These are phyloP conservation scores for Cephonodes hylas DNA, from an alignment of 2,888 invertebrate genomes.

Conservation along the genomic window DNA sequence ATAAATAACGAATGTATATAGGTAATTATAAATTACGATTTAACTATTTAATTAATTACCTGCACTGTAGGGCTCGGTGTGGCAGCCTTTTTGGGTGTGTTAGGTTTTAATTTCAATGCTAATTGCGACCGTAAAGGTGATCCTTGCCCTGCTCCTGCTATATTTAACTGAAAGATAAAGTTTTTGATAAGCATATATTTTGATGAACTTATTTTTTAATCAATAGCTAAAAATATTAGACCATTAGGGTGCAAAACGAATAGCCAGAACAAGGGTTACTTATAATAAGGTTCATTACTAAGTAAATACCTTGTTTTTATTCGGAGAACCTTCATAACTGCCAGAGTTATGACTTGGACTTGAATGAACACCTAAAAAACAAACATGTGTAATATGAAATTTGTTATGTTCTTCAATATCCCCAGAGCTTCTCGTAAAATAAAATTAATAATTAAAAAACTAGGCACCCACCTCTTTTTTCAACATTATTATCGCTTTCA, in stretches of 20 bases:
- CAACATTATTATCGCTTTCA: conserved; percentile 65
- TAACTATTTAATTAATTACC: conserved; percentile 39
- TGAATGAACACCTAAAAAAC: conserved; percentile 57
- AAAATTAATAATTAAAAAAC: not conserved
- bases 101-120: conserved; percentile 84
- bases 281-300: no score
- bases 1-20: no score
- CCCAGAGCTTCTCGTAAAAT: no score
- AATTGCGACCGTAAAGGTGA: conserved; percentile 87
- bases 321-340: conserved; percentile 72
- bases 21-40: no score
- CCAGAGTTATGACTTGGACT: conserved; percentile 67
- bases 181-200: no score
- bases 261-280: no score
- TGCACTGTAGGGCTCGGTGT: conserved; percentile 74
- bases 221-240: not conserved
- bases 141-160: conserved; percentile 85
- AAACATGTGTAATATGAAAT: no score
- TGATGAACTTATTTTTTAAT: no score
- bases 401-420: no score
- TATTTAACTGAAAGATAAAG: conserved; percentile 60
- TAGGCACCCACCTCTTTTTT: conserved; percentile 55
- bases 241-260: not conserved
- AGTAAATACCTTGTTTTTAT: conserved; percentile 63
- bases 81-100: conserved; percentile 76